Percentiles rank a stretch among this genome's conserved stretches.
phyloP scores from a whole-genome alignment of 2,888 invertebrate genomes.

The Mesorhabditis sp. region DNA sequence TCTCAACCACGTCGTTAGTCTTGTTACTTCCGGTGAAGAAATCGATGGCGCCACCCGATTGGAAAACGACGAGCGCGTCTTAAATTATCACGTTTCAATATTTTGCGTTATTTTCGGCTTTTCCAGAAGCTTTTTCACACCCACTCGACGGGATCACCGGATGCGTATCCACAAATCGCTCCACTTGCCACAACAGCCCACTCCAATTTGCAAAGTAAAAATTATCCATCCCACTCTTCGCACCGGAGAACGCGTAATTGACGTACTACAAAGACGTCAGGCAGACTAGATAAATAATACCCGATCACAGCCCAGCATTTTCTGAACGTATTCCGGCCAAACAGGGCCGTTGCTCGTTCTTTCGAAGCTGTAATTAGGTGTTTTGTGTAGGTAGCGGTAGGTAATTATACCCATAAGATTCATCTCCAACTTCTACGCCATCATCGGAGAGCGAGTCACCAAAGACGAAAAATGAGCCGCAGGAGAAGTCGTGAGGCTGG shows the following conservation, averaged over 20 bases:
- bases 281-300: slow-evolving; percentile 15
- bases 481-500: slow-evolving; percentile 45
- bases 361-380: slow-evolving; percentile 17
- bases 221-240: slow-evolving; percentile 40
- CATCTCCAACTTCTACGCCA: slow-evolving; percentile 42
- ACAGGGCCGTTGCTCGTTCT: slow-evolving; percentile 46
- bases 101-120: not conserved
- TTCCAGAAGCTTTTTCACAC: not conserved
- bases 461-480: slow-evolving; percentile 41
- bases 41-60: slow-evolving; percentile 45
- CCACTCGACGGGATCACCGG: slow-evolving; percentile 21
- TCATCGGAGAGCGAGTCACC: slow-evolving; percentile 49
- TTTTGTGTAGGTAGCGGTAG: not conserved
- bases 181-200: slow-evolving; percentile 39
- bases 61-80: slow-evolving; percentile 43
- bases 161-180: slow-evolving; percentile 29
- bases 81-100: slow-evolving; percentile 6
- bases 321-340: slow-evolving; percentile 45
- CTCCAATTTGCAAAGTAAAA: slow-evolving; percentile 49
- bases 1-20: slow-evolving; percentile 31
- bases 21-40: slow-evolving; percentile 45
- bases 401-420: slow-evolving; percentile 25
- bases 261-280: slow-evolving; percentile 28
- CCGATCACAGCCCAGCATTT: slow-evolving; percentile 40
- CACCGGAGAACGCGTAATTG: slow-evolving; percentile 47